Conservation (phyloP, 2,113 vertebrate species). For the Mustela lutreola region DNA sequence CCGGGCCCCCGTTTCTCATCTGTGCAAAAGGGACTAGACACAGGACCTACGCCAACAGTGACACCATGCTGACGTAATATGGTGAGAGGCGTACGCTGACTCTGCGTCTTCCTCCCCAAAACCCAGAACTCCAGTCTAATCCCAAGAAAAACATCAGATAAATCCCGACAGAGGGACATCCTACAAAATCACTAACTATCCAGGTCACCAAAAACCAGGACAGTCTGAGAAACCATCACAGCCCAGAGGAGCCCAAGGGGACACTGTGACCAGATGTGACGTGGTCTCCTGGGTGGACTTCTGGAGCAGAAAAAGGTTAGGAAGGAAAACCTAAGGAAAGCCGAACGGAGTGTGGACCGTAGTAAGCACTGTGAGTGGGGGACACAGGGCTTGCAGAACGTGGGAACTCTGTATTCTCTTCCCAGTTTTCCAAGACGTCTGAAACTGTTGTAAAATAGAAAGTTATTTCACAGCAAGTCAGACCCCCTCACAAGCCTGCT, state of each 20-base stretch:
- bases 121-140: too few relatives aligned
- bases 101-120: neutral
- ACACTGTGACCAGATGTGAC: neutral
- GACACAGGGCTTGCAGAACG: accelerated
- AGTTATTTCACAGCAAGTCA: neutral
- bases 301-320: neutral
- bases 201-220: neutral
- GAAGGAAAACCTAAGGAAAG: neutral
- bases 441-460: neutral
- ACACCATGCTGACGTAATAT: neutral
- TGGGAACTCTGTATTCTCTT: neutral
- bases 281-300: neutral
- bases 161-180: neutral
- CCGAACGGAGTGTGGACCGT: accelerated
- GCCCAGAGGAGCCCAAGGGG: neutral
- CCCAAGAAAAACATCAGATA: neutral
- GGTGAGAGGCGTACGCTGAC: accelerated
- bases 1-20: neutral
- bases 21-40: neutral
- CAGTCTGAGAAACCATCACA: neutral
- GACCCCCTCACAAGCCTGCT: neutral
- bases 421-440: neutral
- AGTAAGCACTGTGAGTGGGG: too few relatives aligned
- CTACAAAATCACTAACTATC: neutral
- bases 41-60: neutral